phyloP scores from a whole-genome alignment of 2,888 invertebrate genomes.

The Abrostola triplasia region DNA sequence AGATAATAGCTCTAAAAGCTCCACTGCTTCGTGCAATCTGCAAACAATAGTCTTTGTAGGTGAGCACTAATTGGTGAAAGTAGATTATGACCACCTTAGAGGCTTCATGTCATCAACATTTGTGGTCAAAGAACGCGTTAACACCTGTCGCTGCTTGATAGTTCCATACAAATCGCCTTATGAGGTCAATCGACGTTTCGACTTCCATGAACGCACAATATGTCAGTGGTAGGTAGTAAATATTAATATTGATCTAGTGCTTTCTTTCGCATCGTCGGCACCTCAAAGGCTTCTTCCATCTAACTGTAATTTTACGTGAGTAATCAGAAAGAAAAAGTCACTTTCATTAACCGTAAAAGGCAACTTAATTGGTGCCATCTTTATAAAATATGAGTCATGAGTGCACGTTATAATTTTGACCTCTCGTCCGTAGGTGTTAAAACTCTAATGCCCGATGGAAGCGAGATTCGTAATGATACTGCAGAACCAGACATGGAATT shows the following conservation, averaged over 20 bases:
- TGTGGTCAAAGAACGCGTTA: constrained; percentile 15
- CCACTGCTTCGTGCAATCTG: constrained; percentile 45
- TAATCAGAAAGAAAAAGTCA: constrained; percentile 35
- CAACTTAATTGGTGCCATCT: constrained; percentile 41
- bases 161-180: constrained; percentile 27
- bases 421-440: constrained; percentile 21
- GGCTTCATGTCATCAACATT: constrained; percentile 39
- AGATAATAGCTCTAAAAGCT: constrained; percentile 52
- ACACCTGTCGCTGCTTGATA: constrained; percentile 25
- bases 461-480: not conserved
- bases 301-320: constrained; percentile 46
- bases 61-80: constrained; percentile 63
- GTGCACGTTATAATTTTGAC: constrained; percentile 38
- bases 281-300: constrained; percentile 25
- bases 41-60: constrained; percentile 62
- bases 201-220: constrained; percentile 17
- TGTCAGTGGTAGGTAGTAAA: not conserved
- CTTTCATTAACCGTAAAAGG: constrained; percentile 49
- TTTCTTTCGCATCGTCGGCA: constrained; percentile 11
- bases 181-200: constrained; percentile 27
- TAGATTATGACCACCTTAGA: constrained; percentile 49
- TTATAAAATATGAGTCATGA: constrained; percentile 38
- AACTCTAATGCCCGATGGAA: constrained; percentile 9
- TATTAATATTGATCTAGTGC: constrained; percentile 11
- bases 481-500: constrained; percentile 4